These are phyloP conservation scores for Eulithis prunata DNA, from an alignment of 2,888 invertebrate species.

Conservation along the genomic window DNA sequence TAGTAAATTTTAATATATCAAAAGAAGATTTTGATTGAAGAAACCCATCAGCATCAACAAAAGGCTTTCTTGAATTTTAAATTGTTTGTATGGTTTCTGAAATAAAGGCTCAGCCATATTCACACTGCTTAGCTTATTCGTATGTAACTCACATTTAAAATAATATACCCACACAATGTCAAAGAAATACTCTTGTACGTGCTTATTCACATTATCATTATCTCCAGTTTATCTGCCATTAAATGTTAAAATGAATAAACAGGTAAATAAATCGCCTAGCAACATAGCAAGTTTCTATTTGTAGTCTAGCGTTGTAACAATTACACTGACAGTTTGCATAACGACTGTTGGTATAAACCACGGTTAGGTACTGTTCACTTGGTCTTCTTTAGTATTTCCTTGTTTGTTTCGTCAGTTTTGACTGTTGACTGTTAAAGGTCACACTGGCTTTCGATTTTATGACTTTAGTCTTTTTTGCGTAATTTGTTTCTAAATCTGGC, in stretches of 20 bases:
- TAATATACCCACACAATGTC: too few relatives aligned
- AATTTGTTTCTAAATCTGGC: background rate
- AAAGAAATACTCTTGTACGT: too few relatives aligned
- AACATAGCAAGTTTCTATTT: constrained; percentile 20
- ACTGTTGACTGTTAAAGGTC: background rate
- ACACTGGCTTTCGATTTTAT: background rate
- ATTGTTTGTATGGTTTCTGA: too few relatives aligned
- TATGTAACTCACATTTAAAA: too few relatives aligned
- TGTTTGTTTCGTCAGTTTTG: constrained; percentile 1
- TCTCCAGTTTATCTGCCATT: constrained; percentile 9
- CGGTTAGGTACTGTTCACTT: constrained; percentile 20
- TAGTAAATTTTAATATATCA: too few relatives aligned
- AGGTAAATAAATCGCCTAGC: constrained; percentile 6
- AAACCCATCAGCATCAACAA: too few relatives aligned
- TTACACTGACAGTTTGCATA: constrained; percentile 35
- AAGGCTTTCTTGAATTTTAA: too few relatives aligned
- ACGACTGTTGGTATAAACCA: constrained; percentile 17
- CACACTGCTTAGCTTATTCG: too few relatives aligned
- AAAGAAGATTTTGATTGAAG: too few relatives aligned
- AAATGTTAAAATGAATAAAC: constrained; percentile 13
- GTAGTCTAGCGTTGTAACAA: constrained; percentile 27
- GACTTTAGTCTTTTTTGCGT: constrained; percentile 2
- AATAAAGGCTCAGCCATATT: too few relatives aligned
- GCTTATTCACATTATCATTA: background rate
- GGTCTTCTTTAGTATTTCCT: constrained; percentile 14